phyloP scores from a whole-genome alignment of 2,888 invertebrate genomes.

The Griposia aprilina region DNA sequence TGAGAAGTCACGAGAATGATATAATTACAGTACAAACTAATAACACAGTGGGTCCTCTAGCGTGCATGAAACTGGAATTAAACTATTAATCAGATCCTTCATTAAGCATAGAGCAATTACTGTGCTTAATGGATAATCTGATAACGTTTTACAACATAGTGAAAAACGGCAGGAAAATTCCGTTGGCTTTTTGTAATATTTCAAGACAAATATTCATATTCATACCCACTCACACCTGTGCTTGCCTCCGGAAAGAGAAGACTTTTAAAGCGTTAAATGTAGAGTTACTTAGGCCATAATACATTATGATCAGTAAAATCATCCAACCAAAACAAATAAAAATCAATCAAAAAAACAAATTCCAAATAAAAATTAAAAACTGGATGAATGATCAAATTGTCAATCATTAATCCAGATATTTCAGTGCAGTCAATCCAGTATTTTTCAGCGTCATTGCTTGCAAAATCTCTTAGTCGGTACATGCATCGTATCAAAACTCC shows the following conservation, averaged over 20 bases:
- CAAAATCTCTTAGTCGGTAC: neutral
- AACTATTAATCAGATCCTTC: constrained; percentile 57
- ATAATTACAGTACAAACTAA: constrained; percentile 49
- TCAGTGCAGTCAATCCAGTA: neutral
- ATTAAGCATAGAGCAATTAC: constrained; percentile 54
- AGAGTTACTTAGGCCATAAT: neutral
- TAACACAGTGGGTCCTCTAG: constrained; percentile 40
- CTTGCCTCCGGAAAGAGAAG: too few relatives aligned
- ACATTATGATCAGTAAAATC: neutral
- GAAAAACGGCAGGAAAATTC: constrained; percentile 20
- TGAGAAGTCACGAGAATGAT: constrained; percentile 53
- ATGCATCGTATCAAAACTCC: neutral
- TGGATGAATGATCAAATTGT: too few relatives aligned
- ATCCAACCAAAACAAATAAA: too few relatives aligned
- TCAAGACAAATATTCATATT: neutral
- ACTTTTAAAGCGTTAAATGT: neutral
- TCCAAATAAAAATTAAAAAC: too few relatives aligned
- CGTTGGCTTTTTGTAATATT: neutral
- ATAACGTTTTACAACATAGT: constrained; percentile 47
- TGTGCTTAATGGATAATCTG: constrained; percentile 53
- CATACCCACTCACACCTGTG: neutral
- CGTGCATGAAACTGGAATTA: constrained; percentile 46
- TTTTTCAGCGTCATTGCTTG: neutral
- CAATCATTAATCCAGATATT: neutral
- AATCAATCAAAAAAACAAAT: too few relatives aligned